Percentiles rank a stretch among this genome's conserved stretches.
phyloP scores from a whole-genome alignment of 2,888 invertebrate genomes.

The Eretmocerus hayati region DNA sequence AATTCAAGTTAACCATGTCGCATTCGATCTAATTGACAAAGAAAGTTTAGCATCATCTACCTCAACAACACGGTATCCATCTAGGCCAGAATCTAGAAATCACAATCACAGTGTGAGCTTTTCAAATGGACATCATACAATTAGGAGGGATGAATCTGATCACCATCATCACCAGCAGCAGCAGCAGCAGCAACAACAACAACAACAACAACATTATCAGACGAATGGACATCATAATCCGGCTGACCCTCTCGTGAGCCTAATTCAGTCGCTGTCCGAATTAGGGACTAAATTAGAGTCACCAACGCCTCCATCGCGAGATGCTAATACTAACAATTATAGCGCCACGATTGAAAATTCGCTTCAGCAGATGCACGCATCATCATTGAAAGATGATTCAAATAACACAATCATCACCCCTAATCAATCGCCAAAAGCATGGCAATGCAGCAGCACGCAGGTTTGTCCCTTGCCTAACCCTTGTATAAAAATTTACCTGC shows the following conservation, averaged over 20 bases:
- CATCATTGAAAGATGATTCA: too few species aligned
- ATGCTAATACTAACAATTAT: conserved; percentile 4
- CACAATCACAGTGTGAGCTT: too few species aligned
- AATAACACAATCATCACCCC: conserved; percentile 26
- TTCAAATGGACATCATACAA: not conserved
- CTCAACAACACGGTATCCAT: conserved; percentile 17
- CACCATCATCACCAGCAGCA: conserved; percentile 26
- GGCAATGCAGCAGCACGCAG: conserved; percentile 39
- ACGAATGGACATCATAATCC: too few species aligned
- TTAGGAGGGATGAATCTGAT: not conserved
- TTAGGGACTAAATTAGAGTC: conserved; percentile 33
- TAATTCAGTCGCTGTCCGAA: conserved; percentile 41
- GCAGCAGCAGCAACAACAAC: conserved; percentile 10
- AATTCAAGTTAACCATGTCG: conserved; percentile 12
- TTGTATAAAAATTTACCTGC: too few species aligned
- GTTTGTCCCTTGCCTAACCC: too few species aligned
- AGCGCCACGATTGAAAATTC: not conserved
- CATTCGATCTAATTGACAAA: conserved; percentile 39
- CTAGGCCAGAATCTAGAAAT: conserved; percentile 15
- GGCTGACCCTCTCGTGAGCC: conserved; percentile 39
- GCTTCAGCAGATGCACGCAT: too few species aligned
- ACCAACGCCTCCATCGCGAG: not conserved
- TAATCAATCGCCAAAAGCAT: conserved; percentile 46
- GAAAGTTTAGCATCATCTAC: too few species aligned
- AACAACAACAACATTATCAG: conserved; percentile 2